Percentiles rank a stretch among this genome's conserved stretches.
These are phyloP conservation scores for Hiodon tergisus DNA, from an alignment of 2,113 vertebrate species.

Conservation along the genomic window DNA sequence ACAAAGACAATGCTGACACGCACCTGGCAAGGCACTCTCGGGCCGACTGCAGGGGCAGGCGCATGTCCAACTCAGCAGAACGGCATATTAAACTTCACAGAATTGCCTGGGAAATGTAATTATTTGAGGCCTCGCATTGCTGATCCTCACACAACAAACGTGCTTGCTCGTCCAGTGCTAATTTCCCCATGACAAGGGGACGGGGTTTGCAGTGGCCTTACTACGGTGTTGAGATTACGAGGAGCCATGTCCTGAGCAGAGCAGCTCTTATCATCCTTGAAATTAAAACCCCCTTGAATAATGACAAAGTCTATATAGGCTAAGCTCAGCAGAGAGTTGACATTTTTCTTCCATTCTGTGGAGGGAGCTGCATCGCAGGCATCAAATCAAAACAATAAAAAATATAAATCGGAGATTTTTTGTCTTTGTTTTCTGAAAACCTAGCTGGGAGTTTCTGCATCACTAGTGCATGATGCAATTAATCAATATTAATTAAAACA, in stretches of 20 bases:
- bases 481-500: not conserved
- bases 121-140: constrained; percentile 40
- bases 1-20: not conserved
- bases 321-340: not conserved
- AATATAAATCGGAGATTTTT: too few relatives aligned
- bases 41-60: constrained; percentile 22
- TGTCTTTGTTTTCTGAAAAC: not conserved
- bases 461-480: not conserved
- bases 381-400: not conserved
- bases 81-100: constrained; percentile 24
- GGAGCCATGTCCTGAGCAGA: not conserved
- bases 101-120: constrained; percentile 41
- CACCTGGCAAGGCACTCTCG: not conserved
- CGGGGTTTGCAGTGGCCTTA: not conserved
- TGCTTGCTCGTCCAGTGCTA: not conserved
- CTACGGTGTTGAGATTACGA: not conserved
- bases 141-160: constrained; percentile 21
- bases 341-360: not conserved
- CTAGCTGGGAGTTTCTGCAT: not conserved
- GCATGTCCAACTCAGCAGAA: constrained; percentile 20
- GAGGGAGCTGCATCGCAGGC: not conserved
- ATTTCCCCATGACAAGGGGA: not conserved
- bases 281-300: not conserved
- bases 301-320: not conserved
- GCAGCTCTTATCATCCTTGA: not conserved